phyloP scores from a whole-genome alignment of 2,888 invertebrate species.

The Pteria penguin region DNA sequence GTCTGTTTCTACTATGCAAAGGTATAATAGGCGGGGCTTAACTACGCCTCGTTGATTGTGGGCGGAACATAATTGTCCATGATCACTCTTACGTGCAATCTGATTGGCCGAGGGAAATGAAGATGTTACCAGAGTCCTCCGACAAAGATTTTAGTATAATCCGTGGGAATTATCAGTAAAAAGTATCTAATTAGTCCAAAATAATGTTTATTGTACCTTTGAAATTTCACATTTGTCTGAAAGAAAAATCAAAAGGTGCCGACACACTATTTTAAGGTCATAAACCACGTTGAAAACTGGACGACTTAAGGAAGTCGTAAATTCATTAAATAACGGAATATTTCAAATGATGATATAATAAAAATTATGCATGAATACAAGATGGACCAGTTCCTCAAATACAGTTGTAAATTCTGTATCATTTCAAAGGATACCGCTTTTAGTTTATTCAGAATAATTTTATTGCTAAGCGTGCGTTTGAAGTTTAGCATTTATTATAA shows the following conservation, averaged over 20 bases:
- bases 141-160: neutral
- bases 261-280: neutral
- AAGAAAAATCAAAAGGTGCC: neutral
- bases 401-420: no score
- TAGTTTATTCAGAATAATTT: neutral
- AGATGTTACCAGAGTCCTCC: neutral
- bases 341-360: neutral
- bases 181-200: neutral
- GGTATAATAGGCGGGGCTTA: conserved; percentile 10
- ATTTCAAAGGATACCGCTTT: neutral
- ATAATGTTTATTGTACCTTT: neutral
- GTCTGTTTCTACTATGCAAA: conserved; percentile 9
- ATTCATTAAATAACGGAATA: neutral
- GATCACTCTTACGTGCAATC: neutral
- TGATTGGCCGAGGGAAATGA: neutral
- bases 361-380: no score
- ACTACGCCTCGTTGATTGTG: neutral
- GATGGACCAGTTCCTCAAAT: no score
- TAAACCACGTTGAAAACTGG: neutral
- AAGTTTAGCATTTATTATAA: neutral
- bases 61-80: neutral
- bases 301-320: neutral
- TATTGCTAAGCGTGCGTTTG: neutral
- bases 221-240: neutral
- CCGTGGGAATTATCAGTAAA: neutral